These are phyloP conservation scores for Mirza zaza DNA, from an alignment of 2,113 vertebrate species.

Conservation along the genomic window DNA sequence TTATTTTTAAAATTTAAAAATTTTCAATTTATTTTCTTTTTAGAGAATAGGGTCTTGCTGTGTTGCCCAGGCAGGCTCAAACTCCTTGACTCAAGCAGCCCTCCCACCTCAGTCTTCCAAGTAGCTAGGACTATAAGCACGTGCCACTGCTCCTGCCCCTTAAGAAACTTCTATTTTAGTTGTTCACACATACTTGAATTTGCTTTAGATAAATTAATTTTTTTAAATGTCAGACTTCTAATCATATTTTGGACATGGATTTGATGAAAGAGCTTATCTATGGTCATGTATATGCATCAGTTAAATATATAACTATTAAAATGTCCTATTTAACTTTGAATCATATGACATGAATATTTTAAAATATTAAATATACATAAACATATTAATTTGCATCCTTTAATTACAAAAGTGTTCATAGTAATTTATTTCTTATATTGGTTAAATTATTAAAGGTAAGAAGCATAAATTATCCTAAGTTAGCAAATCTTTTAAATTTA, in stretches of 20 bases:
- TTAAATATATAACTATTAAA: constrained; percentile 18
- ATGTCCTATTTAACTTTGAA: background rate
- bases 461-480: constrained; percentile 73
- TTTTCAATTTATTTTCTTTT: background rate
- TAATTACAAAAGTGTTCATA: constrained; percentile 30
- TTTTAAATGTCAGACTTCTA: background rate
- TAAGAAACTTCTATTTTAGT: background rate
- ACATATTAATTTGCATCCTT: background rate
- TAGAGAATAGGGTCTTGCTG: background rate
- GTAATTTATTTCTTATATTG: constrained; percentile 54
- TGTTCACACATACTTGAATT: background rate
- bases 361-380: background rate
- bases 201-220: background rate
- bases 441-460: constrained; percentile 58
- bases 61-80: background rate
- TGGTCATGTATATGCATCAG: background rate
- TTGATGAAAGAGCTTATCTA: background rate
- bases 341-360: background rate
- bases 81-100: background rate
- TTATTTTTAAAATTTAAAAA: background rate
- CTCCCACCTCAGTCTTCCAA: background rate
- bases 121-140: background rate
- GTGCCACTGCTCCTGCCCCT: background rate
- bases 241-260: background rate
- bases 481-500: constrained; percentile 72